phyloP scores from a whole-genome alignment of 2,113 vertebrate species.

The Aythya baeri region DNA sequence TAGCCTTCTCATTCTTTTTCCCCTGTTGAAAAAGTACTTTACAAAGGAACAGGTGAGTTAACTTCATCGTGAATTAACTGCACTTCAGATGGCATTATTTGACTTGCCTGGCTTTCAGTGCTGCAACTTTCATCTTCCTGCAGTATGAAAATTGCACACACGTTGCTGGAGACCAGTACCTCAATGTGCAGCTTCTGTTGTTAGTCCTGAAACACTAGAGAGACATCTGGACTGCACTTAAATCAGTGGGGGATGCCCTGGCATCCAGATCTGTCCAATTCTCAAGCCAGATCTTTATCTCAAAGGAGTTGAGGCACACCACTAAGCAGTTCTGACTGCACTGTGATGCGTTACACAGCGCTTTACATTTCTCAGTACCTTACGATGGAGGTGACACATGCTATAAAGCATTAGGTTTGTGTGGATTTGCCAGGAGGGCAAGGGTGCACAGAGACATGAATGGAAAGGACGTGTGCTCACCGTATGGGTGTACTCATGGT shows the following conservation, averaged over 20 bases:
- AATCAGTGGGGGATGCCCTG: background rate
- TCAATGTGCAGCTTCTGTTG: background rate
- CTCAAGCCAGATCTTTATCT: background rate
- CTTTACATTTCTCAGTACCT: background rate
- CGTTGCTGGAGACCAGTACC: background rate
- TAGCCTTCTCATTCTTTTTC: background rate
- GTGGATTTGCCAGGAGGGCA: background rate
- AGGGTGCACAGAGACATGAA: background rate
- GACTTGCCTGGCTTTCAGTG: background rate
- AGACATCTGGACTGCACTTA: background rate
- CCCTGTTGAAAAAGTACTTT: background rate
- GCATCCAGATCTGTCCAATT: background rate
- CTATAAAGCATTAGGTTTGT: background rate
- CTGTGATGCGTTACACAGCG: background rate
- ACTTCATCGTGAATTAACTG: background rate
- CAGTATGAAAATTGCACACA: background rate
- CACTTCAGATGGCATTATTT: background rate
- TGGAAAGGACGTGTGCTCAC: background rate
- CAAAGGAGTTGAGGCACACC: background rate
- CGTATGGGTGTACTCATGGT: background rate
- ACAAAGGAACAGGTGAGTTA: background rate
- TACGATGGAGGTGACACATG: background rate
- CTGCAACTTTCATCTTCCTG: background rate
- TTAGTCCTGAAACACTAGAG: background rate
- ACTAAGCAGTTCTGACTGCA: background rate